A percentile compares a stretch with the other conserved stretches of the same genome.
Evolutionary conservation across 2,113 vertebrate species (phyloP).

Genomic region (Monopterus albus): DNA sequence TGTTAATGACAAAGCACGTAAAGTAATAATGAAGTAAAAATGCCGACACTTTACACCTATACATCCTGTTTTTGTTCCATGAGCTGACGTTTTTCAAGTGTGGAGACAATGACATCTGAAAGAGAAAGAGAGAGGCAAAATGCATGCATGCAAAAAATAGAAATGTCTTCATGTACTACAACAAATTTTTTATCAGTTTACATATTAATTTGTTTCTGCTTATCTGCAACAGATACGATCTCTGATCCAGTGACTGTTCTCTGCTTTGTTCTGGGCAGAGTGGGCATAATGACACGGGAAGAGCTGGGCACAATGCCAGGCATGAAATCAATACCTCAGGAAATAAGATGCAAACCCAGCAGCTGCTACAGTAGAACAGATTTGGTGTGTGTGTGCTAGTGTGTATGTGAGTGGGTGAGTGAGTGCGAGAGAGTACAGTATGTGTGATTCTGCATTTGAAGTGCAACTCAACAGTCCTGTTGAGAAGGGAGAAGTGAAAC

Average conservation of each 20-base stretch:
- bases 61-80: no score
- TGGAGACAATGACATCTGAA: no score
- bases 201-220: slow-evolving; percentile 42
- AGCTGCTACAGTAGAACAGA: slow-evolving; percentile 58
- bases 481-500: slow-evolving; percentile 25
- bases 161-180: slow-evolving; percentile 19
- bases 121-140: not conserved
- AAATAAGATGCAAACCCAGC: slow-evolving; percentile 71
- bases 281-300: slow-evolving; percentile 62
- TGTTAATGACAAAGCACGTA: no score
- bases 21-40: no score
- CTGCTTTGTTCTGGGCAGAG: slow-evolving; percentile 45
- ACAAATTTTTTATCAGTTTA: slow-evolving; percentile 32
- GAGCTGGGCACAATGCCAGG: slow-evolving; percentile 59
- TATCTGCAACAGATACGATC: slow-evolving; percentile 43
- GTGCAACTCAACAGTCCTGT: slow-evolving; percentile 50
- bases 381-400: slow-evolving; percentile 25
- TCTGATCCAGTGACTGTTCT: slow-evolving; percentile 25
- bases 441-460: slow-evolving; percentile 35
- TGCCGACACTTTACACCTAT: no score
- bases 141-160: not conserved
- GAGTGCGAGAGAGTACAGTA: not conserved
- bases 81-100: not conserved
- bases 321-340: slow-evolving; percentile 68
- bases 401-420: slow-evolving; percentile 1